phyloP scores from a whole-genome alignment of 2,113 vertebrate genomes.

The Muntiacus muntjak region DNA sequence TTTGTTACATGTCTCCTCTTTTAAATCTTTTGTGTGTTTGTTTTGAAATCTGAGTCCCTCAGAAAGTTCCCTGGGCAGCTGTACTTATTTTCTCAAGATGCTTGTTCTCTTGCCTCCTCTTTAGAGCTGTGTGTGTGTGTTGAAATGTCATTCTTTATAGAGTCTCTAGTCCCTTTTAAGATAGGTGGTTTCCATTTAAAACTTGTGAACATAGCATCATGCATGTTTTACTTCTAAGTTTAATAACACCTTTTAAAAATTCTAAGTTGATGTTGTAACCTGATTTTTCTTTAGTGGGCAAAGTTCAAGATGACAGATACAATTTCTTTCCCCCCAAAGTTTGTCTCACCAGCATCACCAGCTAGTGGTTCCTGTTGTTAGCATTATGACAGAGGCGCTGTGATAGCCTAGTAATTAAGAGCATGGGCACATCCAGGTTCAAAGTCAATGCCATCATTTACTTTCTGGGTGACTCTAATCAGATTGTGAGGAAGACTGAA shows the following conservation, averaged over 20 bases:
- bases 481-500: background rate
- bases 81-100: background rate
- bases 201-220: background rate
- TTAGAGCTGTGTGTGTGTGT: background rate
- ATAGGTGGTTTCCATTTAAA: background rate
- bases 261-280: background rate
- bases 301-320: background rate
- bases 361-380: background rate
- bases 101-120: background rate
- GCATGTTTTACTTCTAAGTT: background rate
- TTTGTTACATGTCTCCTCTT: background rate
- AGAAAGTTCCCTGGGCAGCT: background rate
- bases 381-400: background rate
- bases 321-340: background rate
- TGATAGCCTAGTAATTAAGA: background rate
- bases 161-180: background rate
- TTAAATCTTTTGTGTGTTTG: background rate
- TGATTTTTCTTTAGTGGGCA: background rate
- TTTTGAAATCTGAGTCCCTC: background rate
- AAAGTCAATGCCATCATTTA: background rate
- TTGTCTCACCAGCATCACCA: background rate
- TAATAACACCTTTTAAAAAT: background rate
- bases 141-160: background rate
- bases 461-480: background rate
- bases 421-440: background rate